phyloP scores from a whole-genome alignment of 2,113 vertebrate genomes.

The Rhabdomys dilectus region DNA sequence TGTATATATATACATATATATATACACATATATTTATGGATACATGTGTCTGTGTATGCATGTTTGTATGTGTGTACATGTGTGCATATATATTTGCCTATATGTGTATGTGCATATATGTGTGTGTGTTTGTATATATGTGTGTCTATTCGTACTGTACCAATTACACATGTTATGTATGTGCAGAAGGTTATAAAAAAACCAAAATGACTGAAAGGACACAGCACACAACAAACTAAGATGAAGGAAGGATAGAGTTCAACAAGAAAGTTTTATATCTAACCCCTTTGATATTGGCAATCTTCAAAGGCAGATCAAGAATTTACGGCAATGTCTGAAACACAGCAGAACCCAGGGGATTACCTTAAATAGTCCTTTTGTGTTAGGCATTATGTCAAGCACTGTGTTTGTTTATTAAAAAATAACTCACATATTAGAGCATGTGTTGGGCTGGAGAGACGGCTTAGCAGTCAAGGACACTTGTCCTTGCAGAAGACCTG shows the following conservation, averaged over 20 bases:
- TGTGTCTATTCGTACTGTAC: background rate
- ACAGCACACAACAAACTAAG: background rate
- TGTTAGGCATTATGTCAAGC: background rate
- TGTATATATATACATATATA: too few species aligned
- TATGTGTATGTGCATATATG: accelerated
- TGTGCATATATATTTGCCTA: background rate
- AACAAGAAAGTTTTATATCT: background rate
- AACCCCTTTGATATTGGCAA: background rate
- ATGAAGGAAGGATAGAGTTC: background rate
- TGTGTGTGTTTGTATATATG: background rate
- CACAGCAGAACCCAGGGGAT: background rate
- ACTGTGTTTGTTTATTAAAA: background rate
- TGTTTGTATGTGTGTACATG: background rate
- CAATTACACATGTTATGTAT: background rate
- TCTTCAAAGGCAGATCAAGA: background rate
- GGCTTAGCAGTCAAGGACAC: background rate
- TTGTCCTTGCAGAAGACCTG: background rate
- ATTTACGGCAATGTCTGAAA: background rate
- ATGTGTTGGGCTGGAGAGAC: background rate
- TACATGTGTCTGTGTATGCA: accelerated
- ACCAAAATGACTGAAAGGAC: background rate
- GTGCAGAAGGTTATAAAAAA: background rate
- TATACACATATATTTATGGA: too few species aligned
- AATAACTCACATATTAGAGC: conserved; percentile 14
- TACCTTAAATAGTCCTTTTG: conserved; percentile 9